Evolutionary conservation across 2,888 invertebrate species (phyloP).

Genomic region (Malachius bipustulatus): DNA sequence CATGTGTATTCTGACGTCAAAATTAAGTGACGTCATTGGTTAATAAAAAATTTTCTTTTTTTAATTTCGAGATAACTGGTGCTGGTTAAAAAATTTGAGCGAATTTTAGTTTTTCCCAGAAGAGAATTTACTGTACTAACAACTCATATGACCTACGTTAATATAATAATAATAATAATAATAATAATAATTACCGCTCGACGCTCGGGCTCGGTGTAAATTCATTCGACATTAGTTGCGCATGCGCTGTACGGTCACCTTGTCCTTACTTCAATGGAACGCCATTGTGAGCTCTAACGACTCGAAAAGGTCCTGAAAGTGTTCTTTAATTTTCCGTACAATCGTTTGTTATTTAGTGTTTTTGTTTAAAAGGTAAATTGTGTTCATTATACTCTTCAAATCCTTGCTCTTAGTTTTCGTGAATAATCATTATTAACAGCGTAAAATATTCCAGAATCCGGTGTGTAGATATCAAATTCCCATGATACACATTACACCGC

Average conservation of each 20-base stretch:
- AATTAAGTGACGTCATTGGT: conserved; percentile 30
- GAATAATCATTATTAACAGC: conserved; percentile 35
- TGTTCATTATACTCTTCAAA: conserved; percentile 22
- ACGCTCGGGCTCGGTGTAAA: no score
- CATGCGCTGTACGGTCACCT: conserved; percentile 6
- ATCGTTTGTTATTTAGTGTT: conserved; percentile 47
- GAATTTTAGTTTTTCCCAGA: no score
- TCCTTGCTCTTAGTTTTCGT: conserved; percentile 36
- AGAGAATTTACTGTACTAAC: no score
- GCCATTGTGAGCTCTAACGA: conserved; percentile 79
- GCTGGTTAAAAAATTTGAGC: no score
- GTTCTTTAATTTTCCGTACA: conserved; percentile 57
- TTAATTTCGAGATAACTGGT: no score
- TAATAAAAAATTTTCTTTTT: no score
- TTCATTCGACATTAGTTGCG: no score
- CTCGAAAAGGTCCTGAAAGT: conserved; percentile 50
- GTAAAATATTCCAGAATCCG: conserved; percentile 43
- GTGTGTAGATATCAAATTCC: conserved; percentile 55
- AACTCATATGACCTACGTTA: no score
- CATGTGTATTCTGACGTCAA: conserved; percentile 39
- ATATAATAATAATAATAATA: no score
- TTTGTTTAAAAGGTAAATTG: conserved; percentile 35
- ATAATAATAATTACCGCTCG: no score
- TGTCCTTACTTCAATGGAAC: conserved; percentile 43
- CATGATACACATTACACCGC: conserved; percentile 50